phyloP scores from a whole-genome alignment of 1,140 invertebrate species.

The Laupala kohalensis region DNA sequence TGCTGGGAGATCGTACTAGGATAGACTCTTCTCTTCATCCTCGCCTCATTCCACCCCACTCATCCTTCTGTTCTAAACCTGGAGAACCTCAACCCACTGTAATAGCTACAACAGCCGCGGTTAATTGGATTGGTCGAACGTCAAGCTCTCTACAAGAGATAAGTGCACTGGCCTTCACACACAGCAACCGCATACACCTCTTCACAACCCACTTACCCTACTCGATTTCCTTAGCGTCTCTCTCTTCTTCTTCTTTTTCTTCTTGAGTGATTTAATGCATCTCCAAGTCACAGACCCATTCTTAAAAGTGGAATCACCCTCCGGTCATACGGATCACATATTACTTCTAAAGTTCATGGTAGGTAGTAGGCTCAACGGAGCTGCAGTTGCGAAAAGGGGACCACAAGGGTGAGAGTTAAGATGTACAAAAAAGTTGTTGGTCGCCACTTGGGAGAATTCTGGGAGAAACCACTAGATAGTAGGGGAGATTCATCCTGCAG shows the following conservation, averaged over 20 bases:
- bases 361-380: neutral
- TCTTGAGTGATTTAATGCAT: neutral
- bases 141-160: neutral
- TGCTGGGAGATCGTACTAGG: no score
- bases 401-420: neutral
- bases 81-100: neutral
- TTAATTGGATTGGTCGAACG: neutral
- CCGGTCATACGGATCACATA: neutral
- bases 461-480: neutral
- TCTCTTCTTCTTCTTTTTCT: neutral
- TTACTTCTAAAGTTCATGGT: neutral
- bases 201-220: neutral
- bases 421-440: neutral
- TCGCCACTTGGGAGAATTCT: no score
- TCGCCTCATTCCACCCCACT: neutral
- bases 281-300: neutral
- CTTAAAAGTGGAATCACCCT: neutral
- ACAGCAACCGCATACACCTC: rapidly evolving
- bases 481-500: neutral
- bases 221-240: no score
- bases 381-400: no score
- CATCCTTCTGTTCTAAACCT: neutral
- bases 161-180: neutral
- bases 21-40: no score
- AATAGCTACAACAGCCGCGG: neutral